A percentile compares a stretch with the other conserved stretches of the same genome.
These are phyloP conservation scores for Lycaena phlaeas DNA, from an alignment of 2,888 invertebrate species.

Conservation along the genomic window DNA sequence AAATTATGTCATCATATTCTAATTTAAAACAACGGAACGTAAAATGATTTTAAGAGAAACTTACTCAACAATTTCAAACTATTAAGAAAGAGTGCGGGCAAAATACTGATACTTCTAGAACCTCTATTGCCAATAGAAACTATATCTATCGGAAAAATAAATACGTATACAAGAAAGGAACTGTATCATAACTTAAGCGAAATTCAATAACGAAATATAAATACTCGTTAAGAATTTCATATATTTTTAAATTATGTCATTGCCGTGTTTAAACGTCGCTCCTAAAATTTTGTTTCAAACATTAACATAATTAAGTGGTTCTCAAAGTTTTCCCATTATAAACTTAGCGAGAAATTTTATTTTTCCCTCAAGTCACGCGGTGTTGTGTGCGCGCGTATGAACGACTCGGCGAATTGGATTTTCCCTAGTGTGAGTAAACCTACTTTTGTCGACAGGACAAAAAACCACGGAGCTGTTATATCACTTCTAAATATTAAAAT, in stretches of 20 bases:
- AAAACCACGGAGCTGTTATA: slow-evolving; percentile 58
- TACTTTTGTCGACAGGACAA: slow-evolving; percentile 67
- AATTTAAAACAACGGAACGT: too few species aligned
- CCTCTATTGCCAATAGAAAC: too few species aligned
- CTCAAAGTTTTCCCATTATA: slow-evolving; percentile 74
- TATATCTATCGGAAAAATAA: too few species aligned
- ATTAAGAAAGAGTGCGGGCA: too few species aligned
- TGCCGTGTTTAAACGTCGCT: slow-evolving; percentile 66
- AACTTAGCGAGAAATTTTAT: slow-evolving; percentile 74
- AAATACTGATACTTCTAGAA: too few species aligned
- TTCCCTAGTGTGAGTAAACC: slow-evolving; percentile 67
- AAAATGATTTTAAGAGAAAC: too few species aligned
- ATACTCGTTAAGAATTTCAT: slow-evolving; percentile 14
- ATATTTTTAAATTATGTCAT: slow-evolving; percentile 55
- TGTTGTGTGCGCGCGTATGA: slow-evolving; percentile 58
- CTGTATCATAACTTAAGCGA: too few species aligned
- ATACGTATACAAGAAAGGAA: too few species aligned
- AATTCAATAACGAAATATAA: slow-evolving; percentile 7
- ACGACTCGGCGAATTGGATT: slow-evolving; percentile 69
- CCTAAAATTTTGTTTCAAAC: slow-evolving; percentile 73
- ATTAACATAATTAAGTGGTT: slow-evolving; percentile 75
- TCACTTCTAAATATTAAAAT: slow-evolving; percentile 45
- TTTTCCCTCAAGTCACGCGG: slow-evolving; percentile 71
- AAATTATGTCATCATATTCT: too few species aligned
- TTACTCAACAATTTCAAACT: too few species aligned